Percentiles rank a stretch among this genome's conserved stretches.
Conservation (phyloP, 2,113 vertebrate species). For the Glaucidium brasilianum region DNA sequence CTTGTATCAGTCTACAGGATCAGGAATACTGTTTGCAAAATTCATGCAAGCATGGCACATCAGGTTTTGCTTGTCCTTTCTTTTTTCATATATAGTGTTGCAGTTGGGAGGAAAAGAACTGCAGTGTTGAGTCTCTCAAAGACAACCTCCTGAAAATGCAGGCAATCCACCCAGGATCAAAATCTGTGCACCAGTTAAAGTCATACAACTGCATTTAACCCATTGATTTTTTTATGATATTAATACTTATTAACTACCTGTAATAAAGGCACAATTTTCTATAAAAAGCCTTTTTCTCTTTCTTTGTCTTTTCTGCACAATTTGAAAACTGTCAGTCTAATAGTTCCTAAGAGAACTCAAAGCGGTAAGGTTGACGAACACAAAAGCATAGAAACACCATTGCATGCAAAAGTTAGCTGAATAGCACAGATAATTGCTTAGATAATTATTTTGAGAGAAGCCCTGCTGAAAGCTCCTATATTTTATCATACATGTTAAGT, state of each 20-base stretch:
- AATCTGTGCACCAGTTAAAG: neutral
- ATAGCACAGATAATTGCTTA: conserved; percentile 64
- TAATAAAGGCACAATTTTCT: conserved; percentile 50
- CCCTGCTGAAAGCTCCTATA: conserved; percentile 37
- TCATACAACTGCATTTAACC: conserved; percentile 16
- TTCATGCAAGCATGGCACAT: neutral
- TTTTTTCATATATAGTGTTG: neutral
- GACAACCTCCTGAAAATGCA: neutral
- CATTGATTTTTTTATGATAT: conserved; percentile 28
- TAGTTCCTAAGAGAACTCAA: conserved; percentile 66
- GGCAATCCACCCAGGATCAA: neutral
- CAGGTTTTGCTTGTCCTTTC: neutral
- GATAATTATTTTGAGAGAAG: conserved; percentile 70
- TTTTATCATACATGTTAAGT: conserved; percentile 16
- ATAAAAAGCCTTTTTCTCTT: conserved; percentile 50
- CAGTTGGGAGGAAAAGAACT: neutral
- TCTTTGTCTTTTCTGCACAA: conserved; percentile 54
- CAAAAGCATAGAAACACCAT: conserved; percentile 63
- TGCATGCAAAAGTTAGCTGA: conserved; percentile 56
- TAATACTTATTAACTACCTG: conserved; percentile 53
- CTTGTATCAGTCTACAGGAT: neutral
- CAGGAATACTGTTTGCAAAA: neutral
- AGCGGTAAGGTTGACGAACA: conserved; percentile 51
- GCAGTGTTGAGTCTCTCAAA: neutral
- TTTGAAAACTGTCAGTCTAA: conserved; percentile 57